Base-by-base conservation (phyloP, 2,113 vertebrate species). In the Echinops telfairi region DNA sequence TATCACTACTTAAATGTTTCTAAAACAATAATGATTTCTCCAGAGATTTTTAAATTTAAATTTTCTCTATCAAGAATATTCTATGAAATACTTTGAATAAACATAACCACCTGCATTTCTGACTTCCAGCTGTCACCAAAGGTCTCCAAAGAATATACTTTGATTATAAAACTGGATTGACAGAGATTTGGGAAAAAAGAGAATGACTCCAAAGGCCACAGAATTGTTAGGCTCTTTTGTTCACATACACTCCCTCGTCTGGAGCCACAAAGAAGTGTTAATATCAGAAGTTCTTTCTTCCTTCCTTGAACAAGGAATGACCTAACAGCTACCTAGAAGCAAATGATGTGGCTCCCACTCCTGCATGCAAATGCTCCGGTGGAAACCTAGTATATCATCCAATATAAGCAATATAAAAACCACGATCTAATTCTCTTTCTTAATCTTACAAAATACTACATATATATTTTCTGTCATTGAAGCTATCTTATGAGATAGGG, bases 81-180 rank as follows among this genome's bases (percentile, higher is more conserved):
- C 93, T 92, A 92, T 47, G 94, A 95, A 95, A 96, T 93, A 79
- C 91, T 93, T 93, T 94, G 93, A 93, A 94, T 97, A 96, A 96
- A 95, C 95, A 92, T 85, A 91, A 87, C 43, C 57, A 93, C 92
- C 43, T 83, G 79, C 58, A 93, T 71, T 78, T 89, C 83, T 95
- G 92, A 93, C 83, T 97, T 97, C 93, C 93, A 95, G 90, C 94
- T 97, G 93, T 95, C 80, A 86, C 75, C 62, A 89, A 89, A 95
- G 53, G 92, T 95, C 92, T 92, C 86, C 47, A 70, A 94, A 96
- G 94, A 97, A 96, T 97, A 82, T 88, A 62, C 90, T 95, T 95
- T 96, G 95, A 97, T 95, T 96, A 92, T 95, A 90, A 95, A 95
- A 94, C 60, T 79, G 92, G 94, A 95, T 83, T 94, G 95, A 95